Conservation (phyloP, 2,113 vertebrate genomes). For the Numida meleagris region DNA sequence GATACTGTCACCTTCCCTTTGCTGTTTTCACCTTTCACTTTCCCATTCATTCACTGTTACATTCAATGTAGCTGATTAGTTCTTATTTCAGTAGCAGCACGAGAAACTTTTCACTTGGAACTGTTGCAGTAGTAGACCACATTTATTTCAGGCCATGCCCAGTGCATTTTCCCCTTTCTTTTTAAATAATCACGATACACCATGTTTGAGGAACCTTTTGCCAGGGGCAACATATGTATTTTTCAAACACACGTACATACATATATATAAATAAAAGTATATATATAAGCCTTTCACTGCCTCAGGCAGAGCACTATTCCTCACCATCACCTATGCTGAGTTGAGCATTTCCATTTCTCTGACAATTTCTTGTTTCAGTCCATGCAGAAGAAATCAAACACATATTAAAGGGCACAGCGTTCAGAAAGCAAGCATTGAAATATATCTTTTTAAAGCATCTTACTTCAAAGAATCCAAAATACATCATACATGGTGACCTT, state of each 20-base stretch:
- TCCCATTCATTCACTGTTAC: constrained; percentile 11
- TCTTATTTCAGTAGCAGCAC: neutral
- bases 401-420: neutral
- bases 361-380: neutral
- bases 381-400: neutral
- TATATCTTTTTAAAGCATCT: neutral
- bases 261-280: neutral
- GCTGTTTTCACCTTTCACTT: neutral
- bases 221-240: neutral
- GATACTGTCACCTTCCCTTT: neutral
- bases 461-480: neutral
- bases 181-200: neutral
- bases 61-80: constrained; percentile 7
- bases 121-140: neutral
- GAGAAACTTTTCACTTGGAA: neutral
- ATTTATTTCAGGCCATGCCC: neutral
- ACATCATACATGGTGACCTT: neutral
- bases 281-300: neutral
- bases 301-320: neutral
- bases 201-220: neutral
- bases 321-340: fast-evolving
- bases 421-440: neutral
- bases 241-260: neutral
- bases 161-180: neutral
- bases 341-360: neutral